These are phyloP conservation scores for Camptogramma bilineatum DNA, from an alignment of 2,888 invertebrate species.

Conservation along the genomic window DNA sequence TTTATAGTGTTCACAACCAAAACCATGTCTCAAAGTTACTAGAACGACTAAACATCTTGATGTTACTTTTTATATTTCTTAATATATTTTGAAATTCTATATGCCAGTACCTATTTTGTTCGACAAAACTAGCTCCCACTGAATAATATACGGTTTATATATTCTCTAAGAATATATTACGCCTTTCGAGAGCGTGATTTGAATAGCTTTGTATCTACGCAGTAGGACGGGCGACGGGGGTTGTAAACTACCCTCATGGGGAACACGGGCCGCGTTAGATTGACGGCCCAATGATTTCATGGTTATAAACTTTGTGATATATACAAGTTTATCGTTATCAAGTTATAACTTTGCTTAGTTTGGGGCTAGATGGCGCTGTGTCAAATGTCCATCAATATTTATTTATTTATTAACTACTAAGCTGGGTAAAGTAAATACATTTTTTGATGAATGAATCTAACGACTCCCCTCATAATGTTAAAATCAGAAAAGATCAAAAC, in stretches of 20 bases:
- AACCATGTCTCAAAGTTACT: not conserved
- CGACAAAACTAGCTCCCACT: slow-evolving; percentile 34
- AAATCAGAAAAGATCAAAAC: too few relatives aligned
- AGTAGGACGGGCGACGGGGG: slow-evolving; percentile 7
- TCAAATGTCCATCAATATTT: too few relatives aligned
- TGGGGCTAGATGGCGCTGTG: too few relatives aligned
- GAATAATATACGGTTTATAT: slow-evolving; percentile 34
- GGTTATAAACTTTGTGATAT: not conserved
- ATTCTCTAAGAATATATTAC: slow-evolving; percentile 47
- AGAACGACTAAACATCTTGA: not conserved
- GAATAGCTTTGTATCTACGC: slow-evolving; percentile 45
- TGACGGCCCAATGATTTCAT: not conserved
- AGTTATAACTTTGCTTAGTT: not conserved
- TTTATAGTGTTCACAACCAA: too few relatives aligned
- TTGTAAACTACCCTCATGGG: slow-evolving; percentile 9
- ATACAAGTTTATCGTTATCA: not conserved
- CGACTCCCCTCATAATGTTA: too few relatives aligned
- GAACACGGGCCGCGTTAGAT: not conserved
- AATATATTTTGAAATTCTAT: slow-evolving; percentile 6
- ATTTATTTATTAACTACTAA: too few relatives aligned
- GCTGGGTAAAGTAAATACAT: too few relatives aligned
- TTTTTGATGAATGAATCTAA: too few relatives aligned
- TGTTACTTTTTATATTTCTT: not conserved
- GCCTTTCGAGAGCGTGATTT: slow-evolving; percentile 50
- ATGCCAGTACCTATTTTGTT: slow-evolving; percentile 20